Percentiles rank a stretch among this genome's conserved stretches.
phyloP scores from a whole-genome alignment of 2,113 vertebrate species.

The Myiozetetes cayanensis region DNA sequence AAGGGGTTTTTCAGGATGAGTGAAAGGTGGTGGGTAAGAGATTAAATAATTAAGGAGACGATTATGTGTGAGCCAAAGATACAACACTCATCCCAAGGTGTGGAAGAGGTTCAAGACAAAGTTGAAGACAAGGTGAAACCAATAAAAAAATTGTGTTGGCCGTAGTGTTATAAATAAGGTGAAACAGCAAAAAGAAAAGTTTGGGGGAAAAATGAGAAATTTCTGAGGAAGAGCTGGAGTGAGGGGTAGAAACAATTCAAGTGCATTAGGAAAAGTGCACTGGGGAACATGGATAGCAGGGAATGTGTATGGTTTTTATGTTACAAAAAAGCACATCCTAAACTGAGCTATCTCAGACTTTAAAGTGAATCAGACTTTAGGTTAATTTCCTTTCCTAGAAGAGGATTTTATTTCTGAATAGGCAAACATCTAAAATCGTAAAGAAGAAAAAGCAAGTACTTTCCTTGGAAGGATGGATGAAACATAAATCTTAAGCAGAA shows the following conservation, averaged over 20 bases:
- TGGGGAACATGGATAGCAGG: background rate
- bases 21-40: background rate
- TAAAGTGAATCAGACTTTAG: background rate
- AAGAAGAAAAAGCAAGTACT: background rate
- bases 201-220: background rate
- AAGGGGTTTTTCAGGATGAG: background rate
- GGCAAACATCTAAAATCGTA: background rate
- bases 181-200: background rate
- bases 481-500: constrained; percentile 46
- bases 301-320: background rate
- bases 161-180: background rate
- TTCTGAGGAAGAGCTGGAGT: background rate
- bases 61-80: background rate
- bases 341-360: background rate
- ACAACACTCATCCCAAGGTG: background rate
- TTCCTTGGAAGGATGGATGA: background rate
- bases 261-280: background rate
- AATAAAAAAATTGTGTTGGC: background rate
- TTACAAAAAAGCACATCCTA: background rate
- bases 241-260: background rate
- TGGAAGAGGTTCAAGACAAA: background rate
- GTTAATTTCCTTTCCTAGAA: background rate
- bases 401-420: constrained; percentile 7
- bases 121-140: background rate
- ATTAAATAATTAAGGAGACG: background rate